Percentiles rank a stretch among this genome's conserved stretches.
Evolutionary conservation across 2,797 vertebrate genomes (phyloP).

Genomic region (Hoplostethus atlanticus): DNA sequence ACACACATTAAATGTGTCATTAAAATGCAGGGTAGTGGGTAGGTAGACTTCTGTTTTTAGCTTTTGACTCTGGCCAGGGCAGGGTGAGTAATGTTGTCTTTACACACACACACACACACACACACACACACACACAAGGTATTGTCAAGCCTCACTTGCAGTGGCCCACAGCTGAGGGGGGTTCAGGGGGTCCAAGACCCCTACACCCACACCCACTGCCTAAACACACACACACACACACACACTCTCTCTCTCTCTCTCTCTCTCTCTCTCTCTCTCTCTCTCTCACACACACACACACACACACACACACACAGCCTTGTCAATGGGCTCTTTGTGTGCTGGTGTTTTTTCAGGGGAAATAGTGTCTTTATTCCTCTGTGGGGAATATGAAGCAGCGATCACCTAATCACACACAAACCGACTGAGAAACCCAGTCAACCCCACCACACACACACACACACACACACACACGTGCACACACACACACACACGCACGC

Average conservation of each 20-base stretch:
- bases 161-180: conserved; percentile 69
- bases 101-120: conserved; percentile 48
- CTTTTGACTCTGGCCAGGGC: conserved; percentile 27
- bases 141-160: conserved; percentile 62
- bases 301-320: conserved; percentile 48
- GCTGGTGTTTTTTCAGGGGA: conserved; percentile 90
- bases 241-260: background rate
- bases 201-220: conserved; percentile 43
- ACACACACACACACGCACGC: conserved; percentile 14
- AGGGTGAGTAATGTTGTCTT: conserved; percentile 72
- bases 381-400: conserved; percentile 92
- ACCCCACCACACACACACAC: conserved; percentile 72
- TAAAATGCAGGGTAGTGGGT: conserved; percentile 15
- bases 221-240: conserved; percentile 23
- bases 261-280: too few species aligned
- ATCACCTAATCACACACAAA: conserved; percentile 92
- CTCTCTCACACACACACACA: conserved; percentile 28
- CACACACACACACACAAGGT: conserved; percentile 32
- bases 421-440: conserved; percentile 75
- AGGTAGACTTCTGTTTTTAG: conserved; percentile 18
- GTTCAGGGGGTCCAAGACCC: conserved; percentile 75
- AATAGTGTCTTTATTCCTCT: conserved; percentile 93
- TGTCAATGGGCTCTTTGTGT: conserved; percentile 94
- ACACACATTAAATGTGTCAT: conserved; percentile 19
- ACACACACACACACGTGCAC: conserved; percentile 8